These are phyloP conservation scores for Hassar affinis DNA, from an alignment of 2,113 vertebrate species.

Conservation along the genomic window DNA sequence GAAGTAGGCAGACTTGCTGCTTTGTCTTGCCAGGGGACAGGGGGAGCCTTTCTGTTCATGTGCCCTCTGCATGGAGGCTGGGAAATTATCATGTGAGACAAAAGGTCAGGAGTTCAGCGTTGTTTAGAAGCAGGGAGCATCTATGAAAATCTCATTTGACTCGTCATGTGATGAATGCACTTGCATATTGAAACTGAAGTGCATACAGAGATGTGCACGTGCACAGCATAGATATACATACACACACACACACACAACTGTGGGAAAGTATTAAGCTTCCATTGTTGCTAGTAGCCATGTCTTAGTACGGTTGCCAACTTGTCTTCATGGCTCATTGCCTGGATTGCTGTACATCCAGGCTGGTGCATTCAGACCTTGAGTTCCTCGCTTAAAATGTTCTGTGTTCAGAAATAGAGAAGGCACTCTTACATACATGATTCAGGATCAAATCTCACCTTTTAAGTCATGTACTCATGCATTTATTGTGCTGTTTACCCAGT, in stretches of 20 bases:
- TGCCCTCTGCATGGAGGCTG: slow-evolving; percentile 30
- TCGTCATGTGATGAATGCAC: slow-evolving; percentile 35
- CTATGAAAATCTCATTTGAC: slow-evolving; percentile 42
- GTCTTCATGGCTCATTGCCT: slow-evolving; percentile 25
- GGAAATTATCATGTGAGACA: slow-evolving; percentile 39
- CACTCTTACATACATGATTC: neutral
- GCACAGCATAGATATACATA: slow-evolving; percentile 4
- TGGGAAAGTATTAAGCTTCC: neutral
- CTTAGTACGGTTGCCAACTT: slow-evolving; percentile 10
- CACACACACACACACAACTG: neutral
- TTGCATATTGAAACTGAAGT: slow-evolving; percentile 34
- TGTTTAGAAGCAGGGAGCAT: slow-evolving; percentile 39
- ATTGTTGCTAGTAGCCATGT: slow-evolving; percentile 26
- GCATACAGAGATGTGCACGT: neutral
- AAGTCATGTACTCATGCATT: neutral
- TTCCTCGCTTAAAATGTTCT: neutral
- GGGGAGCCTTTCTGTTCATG: slow-evolving; percentile 36
- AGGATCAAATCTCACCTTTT: neutral
- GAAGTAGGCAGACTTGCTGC: slow-evolving; percentile 39
- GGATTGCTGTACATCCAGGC: neutral
- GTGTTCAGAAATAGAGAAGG: neutral
- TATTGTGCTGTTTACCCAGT: neutral
- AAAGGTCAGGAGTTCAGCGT: slow-evolving; percentile 48
- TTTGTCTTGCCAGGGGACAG: slow-evolving; percentile 41
- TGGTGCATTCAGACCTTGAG: neutral